Conservation (phyloP, 2,113 vertebrate genomes). For the Cyphomyrus plagiostoma region DNA sequence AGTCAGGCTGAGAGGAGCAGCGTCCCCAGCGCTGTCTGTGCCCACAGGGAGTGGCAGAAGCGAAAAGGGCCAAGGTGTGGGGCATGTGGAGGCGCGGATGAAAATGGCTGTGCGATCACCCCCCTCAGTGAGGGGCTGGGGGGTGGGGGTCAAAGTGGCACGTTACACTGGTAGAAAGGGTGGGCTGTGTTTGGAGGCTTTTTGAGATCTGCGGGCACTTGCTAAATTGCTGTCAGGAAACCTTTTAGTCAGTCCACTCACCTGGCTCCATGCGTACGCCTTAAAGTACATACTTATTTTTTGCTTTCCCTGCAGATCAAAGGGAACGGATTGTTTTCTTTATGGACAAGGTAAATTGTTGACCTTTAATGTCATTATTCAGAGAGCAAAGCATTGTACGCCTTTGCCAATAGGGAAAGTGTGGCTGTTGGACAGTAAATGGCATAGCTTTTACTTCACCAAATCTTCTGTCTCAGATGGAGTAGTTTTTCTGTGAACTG, state of each 20-base stretch:
- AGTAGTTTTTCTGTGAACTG: not conserved
- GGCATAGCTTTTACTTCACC: not conserved
- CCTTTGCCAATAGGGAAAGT: not conserved
- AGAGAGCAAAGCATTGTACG: not conserved
- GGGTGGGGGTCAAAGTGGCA: not conserved
- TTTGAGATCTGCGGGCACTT: slow-evolving; percentile 5
- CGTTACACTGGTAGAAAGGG: not conserved
- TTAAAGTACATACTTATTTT: not conserved
- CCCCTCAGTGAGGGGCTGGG: not conserved
- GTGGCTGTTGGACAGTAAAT: not conserved
- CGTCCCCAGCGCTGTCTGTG: not conserved
- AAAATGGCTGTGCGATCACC: not conserved
- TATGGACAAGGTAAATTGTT: not conserved
- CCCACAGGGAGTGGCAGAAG: not conserved
- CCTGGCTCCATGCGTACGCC: not conserved
- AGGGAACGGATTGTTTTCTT: not conserved
- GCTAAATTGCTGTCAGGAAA: slow-evolving; percentile 17
- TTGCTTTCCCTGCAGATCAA: slow-evolving; percentile 8
- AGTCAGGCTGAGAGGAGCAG: not conserved
- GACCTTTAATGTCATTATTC: slow-evolving; percentile 1
- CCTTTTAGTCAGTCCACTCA: slow-evolving; percentile 9
- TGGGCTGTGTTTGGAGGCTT: not conserved
- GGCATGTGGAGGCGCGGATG: not conserved
- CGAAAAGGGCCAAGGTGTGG: too few relatives aligned
- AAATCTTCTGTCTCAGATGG: not conserved